These are phyloP conservation scores for Leptoteleia sp. DNA, from an alignment of 1,140 invertebrate genomes.

Conservation along the genomic window DNA sequence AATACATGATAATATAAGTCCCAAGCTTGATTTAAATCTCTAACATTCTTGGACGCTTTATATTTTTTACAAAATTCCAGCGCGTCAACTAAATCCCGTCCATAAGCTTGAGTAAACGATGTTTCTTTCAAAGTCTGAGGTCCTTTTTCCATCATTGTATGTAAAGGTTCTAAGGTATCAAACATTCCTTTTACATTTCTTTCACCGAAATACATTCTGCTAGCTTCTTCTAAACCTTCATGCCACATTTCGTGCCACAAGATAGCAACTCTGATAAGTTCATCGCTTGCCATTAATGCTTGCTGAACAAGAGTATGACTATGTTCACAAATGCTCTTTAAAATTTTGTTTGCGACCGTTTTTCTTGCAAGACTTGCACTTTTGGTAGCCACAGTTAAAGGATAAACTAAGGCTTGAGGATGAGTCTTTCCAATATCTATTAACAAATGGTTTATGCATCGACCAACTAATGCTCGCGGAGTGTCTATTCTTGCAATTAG, in stretches of 20 bases:
- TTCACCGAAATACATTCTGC: slow-evolving; percentile 96
- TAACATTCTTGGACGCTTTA: slow-evolving; percentile 90
- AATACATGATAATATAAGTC: slow-evolving; percentile 99
- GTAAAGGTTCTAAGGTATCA: slow-evolving; percentile 95
- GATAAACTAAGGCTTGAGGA: slow-evolving; percentile 95
- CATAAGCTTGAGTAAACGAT: slow-evolving; percentile 98
- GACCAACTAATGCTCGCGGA: slow-evolving; percentile 90
- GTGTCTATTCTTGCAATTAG: slow-evolving; percentile 99
- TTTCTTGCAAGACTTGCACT: slow-evolving; percentile 92
- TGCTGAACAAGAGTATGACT: slow-evolving; percentile 95
- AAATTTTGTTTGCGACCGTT: slow-evolving; percentile 95
- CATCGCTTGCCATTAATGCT: slow-evolving; percentile 96
- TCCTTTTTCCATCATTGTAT: slow-evolving; percentile 95
- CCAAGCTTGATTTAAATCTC: slow-evolving; percentile 98
- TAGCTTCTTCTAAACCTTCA: slow-evolving; percentile 98
- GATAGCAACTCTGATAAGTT: slow-evolving; percentile 98
- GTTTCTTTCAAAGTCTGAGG: slow-evolving; percentile 98
- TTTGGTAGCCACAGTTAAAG: slow-evolving; percentile 98
- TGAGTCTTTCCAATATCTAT: slow-evolving; percentile 96
- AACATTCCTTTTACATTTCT: slow-evolving; percentile 97
- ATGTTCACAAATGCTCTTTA: slow-evolving; percentile 97
- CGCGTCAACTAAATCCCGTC: slow-evolving; percentile 95
- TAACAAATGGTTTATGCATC: slow-evolving; percentile 95
- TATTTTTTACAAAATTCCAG: slow-evolving; percentile 96
- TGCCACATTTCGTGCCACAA: slow-evolving; percentile 99